Conservation (phyloP, 2,888 invertebrate species). For the Nomada lathburiana region DNA sequence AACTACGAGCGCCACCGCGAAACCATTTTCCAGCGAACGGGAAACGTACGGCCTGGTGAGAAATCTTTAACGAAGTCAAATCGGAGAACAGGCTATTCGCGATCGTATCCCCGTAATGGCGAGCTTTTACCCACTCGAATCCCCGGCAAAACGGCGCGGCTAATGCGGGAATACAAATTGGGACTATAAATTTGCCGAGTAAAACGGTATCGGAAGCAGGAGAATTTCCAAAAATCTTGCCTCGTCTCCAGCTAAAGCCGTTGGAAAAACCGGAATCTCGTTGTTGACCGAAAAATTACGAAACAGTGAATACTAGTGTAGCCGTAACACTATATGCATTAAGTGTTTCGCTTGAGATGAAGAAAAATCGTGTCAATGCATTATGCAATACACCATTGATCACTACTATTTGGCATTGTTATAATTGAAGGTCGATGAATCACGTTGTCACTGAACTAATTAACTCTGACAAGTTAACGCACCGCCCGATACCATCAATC, state of each 20-base stretch:
- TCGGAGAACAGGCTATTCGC: neutral
- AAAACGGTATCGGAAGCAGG: neutral
- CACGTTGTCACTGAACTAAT: slow-evolving; percentile 47
- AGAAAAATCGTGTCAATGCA: too few species aligned
- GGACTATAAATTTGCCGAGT: slow-evolving; percentile 1
- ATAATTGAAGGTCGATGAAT: slow-evolving; percentile 44
- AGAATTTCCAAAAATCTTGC: neutral
- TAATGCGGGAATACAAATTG: slow-evolving; percentile 29
- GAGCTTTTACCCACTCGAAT: slow-evolving; percentile 14
- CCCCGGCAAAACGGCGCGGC: slow-evolving; percentile 5
- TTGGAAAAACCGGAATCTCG: too few species aligned
- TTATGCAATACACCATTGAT: too few species aligned
- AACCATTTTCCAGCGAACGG: slow-evolving; percentile 8
- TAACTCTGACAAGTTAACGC: slow-evolving; percentile 46
- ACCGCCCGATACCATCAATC: slow-evolving; percentile 41
- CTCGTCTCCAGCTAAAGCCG: too few species aligned
- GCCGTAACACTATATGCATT: too few species aligned
- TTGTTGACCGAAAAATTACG: too few species aligned
- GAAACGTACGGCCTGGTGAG: slow-evolving; percentile 9
- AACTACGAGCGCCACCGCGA: neutral
- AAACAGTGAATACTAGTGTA: too few species aligned
- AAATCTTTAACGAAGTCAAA: slow-evolving; percentile 31
- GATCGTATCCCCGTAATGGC: slow-evolving; percentile 12
- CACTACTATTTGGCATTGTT: slow-evolving; percentile 15
- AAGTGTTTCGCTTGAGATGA: too few species aligned